Conservation (phyloP, 2,797 vertebrate genomes). For the Oreonectes daqikongensis region DNA sequence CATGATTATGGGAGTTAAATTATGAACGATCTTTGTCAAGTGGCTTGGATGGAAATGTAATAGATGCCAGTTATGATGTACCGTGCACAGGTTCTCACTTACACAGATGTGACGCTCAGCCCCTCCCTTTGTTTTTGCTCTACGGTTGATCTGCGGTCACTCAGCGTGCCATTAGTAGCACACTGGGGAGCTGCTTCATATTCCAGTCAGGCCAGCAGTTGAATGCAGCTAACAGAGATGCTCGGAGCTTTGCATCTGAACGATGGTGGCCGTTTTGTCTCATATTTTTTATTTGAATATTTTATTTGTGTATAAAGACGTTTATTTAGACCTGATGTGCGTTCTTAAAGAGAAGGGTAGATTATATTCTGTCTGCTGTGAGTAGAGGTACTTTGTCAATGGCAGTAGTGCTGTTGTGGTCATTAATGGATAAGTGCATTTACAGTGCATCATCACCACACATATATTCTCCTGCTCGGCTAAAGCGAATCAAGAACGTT, state of each 20-base stretch:
- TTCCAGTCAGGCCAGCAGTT: conserved; percentile 48
- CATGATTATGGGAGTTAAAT: conserved; percentile 38
- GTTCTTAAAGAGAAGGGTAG: background rate
- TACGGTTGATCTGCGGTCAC: conserved; percentile 17
- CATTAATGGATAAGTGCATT: no score
- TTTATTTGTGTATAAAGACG: background rate
- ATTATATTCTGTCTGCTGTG: conserved; percentile 6
- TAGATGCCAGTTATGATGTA: conserved; percentile 8
- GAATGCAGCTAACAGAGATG: conserved; percentile 31
- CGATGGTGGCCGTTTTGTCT: background rate
- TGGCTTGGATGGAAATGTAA: conserved; percentile 3
- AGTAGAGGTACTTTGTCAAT: background rate
- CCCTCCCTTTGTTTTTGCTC: conserved; percentile 1
- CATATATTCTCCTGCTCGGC: no score
- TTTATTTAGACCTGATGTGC: conserved; percentile 1
- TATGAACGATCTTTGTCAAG: conserved; percentile 21
- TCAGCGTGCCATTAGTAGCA: conserved; percentile 30
- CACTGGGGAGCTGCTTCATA: conserved; percentile 41
- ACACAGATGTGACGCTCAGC: conserved; percentile 25
- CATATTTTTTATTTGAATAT: background rate
- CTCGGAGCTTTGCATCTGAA: conserved; percentile 26
- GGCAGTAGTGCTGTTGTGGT: no score
- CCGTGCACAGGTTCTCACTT: background rate
- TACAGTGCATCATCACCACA: no score
- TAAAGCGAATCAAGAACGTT: no score